Conservation (phyloP, 2,797 vertebrate species). For the Rhyacichthys aspro region DNA sequence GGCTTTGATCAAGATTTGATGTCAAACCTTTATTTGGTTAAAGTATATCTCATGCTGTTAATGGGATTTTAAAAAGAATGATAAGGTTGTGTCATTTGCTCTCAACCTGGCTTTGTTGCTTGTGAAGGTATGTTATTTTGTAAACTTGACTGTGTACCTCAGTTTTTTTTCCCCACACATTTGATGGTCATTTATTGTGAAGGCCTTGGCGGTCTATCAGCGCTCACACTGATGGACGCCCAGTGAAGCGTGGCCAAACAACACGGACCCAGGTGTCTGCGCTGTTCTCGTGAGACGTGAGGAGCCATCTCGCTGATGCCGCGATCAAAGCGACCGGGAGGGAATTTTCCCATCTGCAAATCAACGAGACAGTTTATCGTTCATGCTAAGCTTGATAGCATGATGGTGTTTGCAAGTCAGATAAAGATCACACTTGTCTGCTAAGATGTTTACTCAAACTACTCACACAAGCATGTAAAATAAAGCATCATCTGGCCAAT, state of each 20-base stretch:
- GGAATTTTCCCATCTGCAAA: slow-evolving; percentile 48
- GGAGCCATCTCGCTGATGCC: slow-evolving; percentile 52
- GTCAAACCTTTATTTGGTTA: no score
- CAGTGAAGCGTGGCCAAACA: slow-evolving; percentile 75
- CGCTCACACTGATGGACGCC: slow-evolving; percentile 53
- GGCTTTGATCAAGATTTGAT: no score
- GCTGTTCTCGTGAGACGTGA: slow-evolving; percentile 52
- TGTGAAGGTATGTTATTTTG: slow-evolving; percentile 13
- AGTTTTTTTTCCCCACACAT: slow-evolving; percentile 34
- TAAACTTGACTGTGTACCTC: slow-evolving; percentile 11
- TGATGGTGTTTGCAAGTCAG: slow-evolving; percentile 65
- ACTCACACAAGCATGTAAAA: slow-evolving; percentile 40
- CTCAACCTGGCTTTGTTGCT: not conserved
- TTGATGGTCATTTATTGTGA: slow-evolving; percentile 64
- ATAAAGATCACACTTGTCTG: slow-evolving; percentile 61
- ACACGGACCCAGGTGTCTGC: slow-evolving; percentile 74
- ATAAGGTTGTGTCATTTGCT: not conserved
- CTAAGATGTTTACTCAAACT: slow-evolving; percentile 54
- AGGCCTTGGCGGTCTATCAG: slow-evolving; percentile 59
- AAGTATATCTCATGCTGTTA: no score
- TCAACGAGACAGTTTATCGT: slow-evolving; percentile 49
- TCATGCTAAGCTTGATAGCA: slow-evolving; percentile 68
- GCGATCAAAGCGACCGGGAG: slow-evolving; percentile 63
- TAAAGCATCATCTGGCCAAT: slow-evolving; percentile 26
- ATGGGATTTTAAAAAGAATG: no score